Evolutionary conservation across 2,113 vertebrate species (phyloP), one percentile per base, ranked within the genome.

Genomic region (Chinchilla lanigera): DNA sequence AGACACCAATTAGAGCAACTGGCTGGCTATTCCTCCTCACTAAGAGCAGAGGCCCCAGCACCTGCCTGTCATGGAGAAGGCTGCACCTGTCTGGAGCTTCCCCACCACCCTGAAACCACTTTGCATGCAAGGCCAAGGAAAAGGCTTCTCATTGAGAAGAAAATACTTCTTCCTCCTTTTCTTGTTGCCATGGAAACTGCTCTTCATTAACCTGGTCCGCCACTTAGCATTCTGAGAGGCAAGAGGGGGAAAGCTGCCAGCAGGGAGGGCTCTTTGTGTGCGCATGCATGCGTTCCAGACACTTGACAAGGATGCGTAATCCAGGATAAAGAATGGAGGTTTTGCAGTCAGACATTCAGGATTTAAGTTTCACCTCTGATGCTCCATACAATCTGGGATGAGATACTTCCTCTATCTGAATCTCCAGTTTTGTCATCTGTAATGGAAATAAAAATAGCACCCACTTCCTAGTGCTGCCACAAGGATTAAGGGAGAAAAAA

Each of bases 101-200:
- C 26, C 19, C 14, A 20, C 41, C 19, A 5, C 41, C 54, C 14
- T 22, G 41, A 8, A 17, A 13, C 63, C 93, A 73, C 41, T 26
- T 56, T 81, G 87, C 28, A 1, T 0, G 16, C n/a, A 65, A 81
- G 69, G 35, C 65, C 52, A 38, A 24, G 50, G 35, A 33, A 92
- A 28, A 52, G 54, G 7, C 88, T 90, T 69, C 89, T 63, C 94
- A 88, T 96, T 96, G 81, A 92, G 50, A 91, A 94, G 71, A 67
- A 96, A 63, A 95, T 47, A 33, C 41, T 95, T 86, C n/a, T 94
- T 67, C 69, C 7, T 30, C 50, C 77, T 91, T 58, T 54, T 86
- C 86, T 33, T 0, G 33, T 97, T 96, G 90, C 94, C 96, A 94
- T 95, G 95, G 98, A 96, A 71, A 97, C 94, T 1, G 47, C 11